These are phyloP conservation scores for Ectemnius cavifrons DNA, from an alignment of 2,888 invertebrate species.

Conservation along the genomic window DNA sequence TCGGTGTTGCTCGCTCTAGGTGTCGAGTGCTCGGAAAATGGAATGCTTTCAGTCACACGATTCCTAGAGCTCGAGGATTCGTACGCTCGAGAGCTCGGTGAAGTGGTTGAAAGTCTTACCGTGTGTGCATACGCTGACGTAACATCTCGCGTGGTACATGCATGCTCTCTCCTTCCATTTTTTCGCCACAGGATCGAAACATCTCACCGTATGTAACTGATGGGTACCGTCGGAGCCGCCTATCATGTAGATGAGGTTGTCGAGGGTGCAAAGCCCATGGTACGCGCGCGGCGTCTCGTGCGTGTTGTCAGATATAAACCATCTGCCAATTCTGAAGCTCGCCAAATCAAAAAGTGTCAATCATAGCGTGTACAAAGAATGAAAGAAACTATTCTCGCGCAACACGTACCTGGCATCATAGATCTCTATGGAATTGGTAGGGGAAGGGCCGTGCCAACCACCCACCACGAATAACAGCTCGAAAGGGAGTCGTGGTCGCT, in stretches of 20 bases:
- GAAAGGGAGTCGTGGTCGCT: slow-evolving; percentile 86
- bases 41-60: too few species aligned
- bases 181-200: slow-evolving; percentile 88
- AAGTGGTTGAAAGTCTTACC: slow-evolving; percentile 74
- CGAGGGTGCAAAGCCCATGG: slow-evolving; percentile 87
- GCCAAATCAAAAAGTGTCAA: slow-evolving; percentile 32
- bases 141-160: slow-evolving; percentile 89
- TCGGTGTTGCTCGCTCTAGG: too few species aligned
- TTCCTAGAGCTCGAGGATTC: too few species aligned
- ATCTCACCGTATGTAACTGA: slow-evolving; percentile 88
- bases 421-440: slow-evolving; percentile 88
- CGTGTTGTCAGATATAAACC: slow-evolving; percentile 86
- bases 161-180: slow-evolving; percentile 88
- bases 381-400: too few species aligned
- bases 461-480: slow-evolving; percentile 90
- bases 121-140: slow-evolving; percentile 87
- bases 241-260: slow-evolving; percentile 87
- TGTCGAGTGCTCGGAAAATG: too few species aligned
- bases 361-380: too few species aligned
- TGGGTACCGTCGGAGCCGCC: slow-evolving; percentile 91
- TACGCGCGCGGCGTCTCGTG: slow-evolving; percentile 87
- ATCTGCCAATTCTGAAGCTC: slow-evolving; percentile 83
- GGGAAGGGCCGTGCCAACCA: slow-evolving; percentile 92
- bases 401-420: slow-evolving; percentile 84
- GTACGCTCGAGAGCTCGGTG: too few species aligned